Conservation (phyloP, 2,797 vertebrate species). For the Gymnodraco acuticeps region DNA sequence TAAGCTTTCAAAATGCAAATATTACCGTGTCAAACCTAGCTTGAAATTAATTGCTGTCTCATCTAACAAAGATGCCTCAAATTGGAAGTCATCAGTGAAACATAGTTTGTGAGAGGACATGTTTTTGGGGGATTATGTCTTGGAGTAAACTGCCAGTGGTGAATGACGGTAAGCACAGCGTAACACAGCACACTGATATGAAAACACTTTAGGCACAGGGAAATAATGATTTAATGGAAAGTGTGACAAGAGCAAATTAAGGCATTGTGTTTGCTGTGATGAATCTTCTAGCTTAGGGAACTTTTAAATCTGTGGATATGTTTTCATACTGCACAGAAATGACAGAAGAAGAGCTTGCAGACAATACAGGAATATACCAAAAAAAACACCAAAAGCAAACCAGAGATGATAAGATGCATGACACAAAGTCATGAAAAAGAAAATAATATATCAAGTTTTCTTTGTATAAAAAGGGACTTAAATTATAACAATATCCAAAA, state of each 20-base stretch:
- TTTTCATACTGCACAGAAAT: too few species aligned
- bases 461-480: too few species aligned
- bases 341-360: too few species aligned
- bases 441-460: too few species aligned
- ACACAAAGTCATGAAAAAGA: too few species aligned
- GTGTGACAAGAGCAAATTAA: slow-evolving; percentile 40
- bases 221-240: slow-evolving; percentile 48
- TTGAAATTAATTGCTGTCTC: slow-evolving; percentile 52
- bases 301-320: too few species aligned
- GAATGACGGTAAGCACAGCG: slow-evolving; percentile 42
- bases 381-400: too few species aligned
- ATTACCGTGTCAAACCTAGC: slow-evolving; percentile 31
- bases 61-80: slow-evolving; percentile 28
- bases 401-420: too few species aligned
- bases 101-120: slow-evolving; percentile 24
- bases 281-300: too few species aligned
- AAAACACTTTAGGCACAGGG: slow-evolving; percentile 40
- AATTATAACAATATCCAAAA: too few species aligned
- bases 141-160: slow-evolving; percentile 11
- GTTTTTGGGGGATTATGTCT: slow-evolving; percentile 41
- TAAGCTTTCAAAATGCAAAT: slow-evolving; percentile 21
- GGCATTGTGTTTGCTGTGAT: too few species aligned
- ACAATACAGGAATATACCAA: too few species aligned
- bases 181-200: slow-evolving; percentile 27
- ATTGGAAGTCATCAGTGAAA: slow-evolving; percentile 40